Conservation (phyloP, 2,888 invertebrate genomes). For the Balanococcus diminutus region DNA sequence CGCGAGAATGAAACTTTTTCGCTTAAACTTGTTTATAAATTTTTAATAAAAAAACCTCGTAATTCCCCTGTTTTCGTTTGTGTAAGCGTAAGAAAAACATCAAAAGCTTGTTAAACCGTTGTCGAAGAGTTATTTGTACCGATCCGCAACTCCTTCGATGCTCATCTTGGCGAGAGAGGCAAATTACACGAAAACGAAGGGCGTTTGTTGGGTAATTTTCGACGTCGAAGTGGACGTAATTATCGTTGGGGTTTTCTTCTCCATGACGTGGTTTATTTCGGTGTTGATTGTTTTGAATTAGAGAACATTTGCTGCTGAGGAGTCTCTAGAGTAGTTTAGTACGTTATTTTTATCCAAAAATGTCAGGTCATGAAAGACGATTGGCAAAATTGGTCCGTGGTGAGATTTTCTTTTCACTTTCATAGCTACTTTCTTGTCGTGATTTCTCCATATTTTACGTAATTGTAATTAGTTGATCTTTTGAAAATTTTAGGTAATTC, state of each 20-base stretch:
- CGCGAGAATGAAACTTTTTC: slow-evolving; percentile 12
- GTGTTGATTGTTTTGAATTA: too few species aligned
- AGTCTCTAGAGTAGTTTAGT: too few species aligned
- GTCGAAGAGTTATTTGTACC: background rate
- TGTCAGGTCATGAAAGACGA: too few species aligned
- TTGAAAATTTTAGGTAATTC: too few species aligned
- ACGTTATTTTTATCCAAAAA: too few species aligned
- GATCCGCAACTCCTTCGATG: background rate
- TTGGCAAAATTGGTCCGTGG: too few species aligned
- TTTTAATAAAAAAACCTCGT: slow-evolving; percentile 5
- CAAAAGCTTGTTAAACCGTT: slow-evolving; percentile 18
- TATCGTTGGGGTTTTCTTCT: background rate
- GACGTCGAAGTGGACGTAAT: background rate
- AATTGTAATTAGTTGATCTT: too few species aligned
- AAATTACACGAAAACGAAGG: background rate
- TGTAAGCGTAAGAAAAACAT: background rate
- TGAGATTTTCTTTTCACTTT: too few species aligned
- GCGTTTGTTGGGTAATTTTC: background rate
- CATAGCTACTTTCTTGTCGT: too few species aligned
- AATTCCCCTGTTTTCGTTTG: slow-evolving; percentile 2
- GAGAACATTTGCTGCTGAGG: too few species aligned
- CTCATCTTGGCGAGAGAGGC: background rate
- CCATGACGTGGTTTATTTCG: too few species aligned
- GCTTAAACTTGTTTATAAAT: slow-evolving; percentile 1
- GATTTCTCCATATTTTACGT: too few species aligned